These are phyloP conservation scores for Tipula confusa DNA, from an alignment of 2,888 invertebrate genomes.

Conservation along the genomic window DNA sequence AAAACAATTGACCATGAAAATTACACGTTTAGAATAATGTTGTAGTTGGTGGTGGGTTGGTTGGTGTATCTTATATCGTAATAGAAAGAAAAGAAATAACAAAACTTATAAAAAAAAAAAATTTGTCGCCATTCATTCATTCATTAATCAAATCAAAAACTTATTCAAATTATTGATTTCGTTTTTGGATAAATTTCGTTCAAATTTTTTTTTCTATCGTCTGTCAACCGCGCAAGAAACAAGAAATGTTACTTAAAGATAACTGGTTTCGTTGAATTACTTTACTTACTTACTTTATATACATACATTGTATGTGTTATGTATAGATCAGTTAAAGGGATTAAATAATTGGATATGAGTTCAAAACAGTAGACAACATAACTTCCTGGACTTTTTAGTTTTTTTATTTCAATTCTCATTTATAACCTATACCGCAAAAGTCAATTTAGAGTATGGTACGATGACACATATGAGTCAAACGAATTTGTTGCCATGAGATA, in stretches of 20 bases:
- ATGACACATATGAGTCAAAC: too few species aligned
- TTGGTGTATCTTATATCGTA: not conserved
- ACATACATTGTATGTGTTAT: not conserved
- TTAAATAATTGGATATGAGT: not conserved
- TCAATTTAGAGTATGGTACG: too few species aligned
- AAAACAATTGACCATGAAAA: not conserved
- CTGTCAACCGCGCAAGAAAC: not conserved
- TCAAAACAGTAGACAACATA: not conserved
- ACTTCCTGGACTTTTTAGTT: not conserved
- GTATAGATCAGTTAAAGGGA: not conserved
- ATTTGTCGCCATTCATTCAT: conserved; percentile 6
- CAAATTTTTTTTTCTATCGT: not conserved
- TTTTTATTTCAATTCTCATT: too few species aligned
- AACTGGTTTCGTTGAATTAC: not conserved
- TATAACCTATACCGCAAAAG: too few species aligned
- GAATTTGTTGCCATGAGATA: too few species aligned
- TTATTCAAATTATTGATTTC: not conserved
- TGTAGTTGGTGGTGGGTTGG: not conserved
- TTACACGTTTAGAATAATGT: conserved; percentile 16
- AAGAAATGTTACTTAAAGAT: not conserved
- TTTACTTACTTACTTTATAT: not conserved
- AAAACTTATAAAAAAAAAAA: not conserved
- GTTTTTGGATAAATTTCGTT: not conserved
- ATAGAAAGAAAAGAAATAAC: not conserved
- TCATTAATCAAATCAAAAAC: not conserved